Evolutionary conservation across 2,797 vertebrate genomes (phyloP), one percentile per base, ranked within the genome.

Genomic region (Chiroxiphia lanceolata): DNA sequence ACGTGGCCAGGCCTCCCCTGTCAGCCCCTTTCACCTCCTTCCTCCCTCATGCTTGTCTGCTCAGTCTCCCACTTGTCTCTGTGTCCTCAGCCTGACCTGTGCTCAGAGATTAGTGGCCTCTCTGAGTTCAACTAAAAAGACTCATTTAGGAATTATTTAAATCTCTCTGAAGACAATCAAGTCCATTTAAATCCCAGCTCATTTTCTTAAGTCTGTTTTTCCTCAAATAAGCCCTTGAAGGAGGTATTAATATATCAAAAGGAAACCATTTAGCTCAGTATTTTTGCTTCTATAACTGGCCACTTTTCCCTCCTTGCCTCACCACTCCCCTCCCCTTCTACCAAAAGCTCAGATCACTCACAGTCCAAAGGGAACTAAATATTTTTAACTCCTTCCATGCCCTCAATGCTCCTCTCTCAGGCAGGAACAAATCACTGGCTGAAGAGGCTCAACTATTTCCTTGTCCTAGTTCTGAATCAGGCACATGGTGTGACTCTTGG

Each of bases 181-280:
- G 94, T 36, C 74, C 60, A 77, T 82, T 96, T 94, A 87, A 96
- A 87, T 94, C 86, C 74, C 84, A 95, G 82, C 57, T 94, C 47
- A 84, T 90, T 93, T 92, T 91, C 93, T 90, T 90, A 88, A 96
- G 77, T 74, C 91, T 94, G 90, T 77, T 91, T 96, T 90, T 87
- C 80, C 88, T 95, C 77, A 79, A 84, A 84, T 45, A 94, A 90
- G 85, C 80, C 74, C 71, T 93, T 90, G 87, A 94, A 95, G 83
- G 77, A 90, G 51, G 81, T 78, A 93, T 91, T 95, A 94, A 89
- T 95, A 78, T 29, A 94, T 93, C 83, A 94, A 94, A 96, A 76
- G 63, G 74, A 90, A 91, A 69, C 47, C 38, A 76, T 90, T 93
- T 76, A 53, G 70, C 75, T 20, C 47, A 76, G 44, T 50, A 76